These are phyloP conservation scores for Dryas iulia DNA, from an alignment of 1,140 invertebrate genomes.

Conservation along the genomic window DNA sequence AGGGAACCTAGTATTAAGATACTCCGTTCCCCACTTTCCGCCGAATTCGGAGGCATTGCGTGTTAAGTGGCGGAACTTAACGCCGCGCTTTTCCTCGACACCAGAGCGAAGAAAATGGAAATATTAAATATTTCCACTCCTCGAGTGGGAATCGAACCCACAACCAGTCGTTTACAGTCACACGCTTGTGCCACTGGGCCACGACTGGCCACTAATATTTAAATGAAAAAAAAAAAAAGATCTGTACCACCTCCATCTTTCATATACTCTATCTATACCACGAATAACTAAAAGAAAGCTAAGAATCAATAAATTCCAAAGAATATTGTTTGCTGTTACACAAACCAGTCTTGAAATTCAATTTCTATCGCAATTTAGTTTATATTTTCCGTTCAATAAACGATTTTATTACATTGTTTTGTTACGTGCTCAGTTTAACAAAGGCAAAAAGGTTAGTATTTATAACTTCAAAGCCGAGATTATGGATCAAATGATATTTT, in stretches of 20 bases:
- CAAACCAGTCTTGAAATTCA: constrained; percentile 32
- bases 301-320: constrained; percentile 23
- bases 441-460: constrained; percentile 4
- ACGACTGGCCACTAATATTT: no score
- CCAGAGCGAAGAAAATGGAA: no score
- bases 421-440: constrained; percentile 26
- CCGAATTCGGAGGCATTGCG: no score
- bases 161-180: no score
- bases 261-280: background rate
- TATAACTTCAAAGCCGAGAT: background rate
- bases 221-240: no score
- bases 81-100: no score
- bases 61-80: no score
- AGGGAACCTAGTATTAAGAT: no score
- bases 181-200: no score
- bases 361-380: constrained; percentile 31
- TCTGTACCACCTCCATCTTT: background rate
- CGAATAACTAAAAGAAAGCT: constrained; percentile 18
- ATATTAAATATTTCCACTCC: no score
- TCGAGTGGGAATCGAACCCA: no score
- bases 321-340: constrained; percentile 29
- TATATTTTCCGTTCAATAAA: constrained; percentile 27
- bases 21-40: no score
- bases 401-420: constrained; percentile 27
- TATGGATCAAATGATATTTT: background rate